These are phyloP conservation scores for Polydrusus pterygomalis DNA, from an alignment of 2,888 invertebrate genomes.

Conservation along the genomic window DNA sequence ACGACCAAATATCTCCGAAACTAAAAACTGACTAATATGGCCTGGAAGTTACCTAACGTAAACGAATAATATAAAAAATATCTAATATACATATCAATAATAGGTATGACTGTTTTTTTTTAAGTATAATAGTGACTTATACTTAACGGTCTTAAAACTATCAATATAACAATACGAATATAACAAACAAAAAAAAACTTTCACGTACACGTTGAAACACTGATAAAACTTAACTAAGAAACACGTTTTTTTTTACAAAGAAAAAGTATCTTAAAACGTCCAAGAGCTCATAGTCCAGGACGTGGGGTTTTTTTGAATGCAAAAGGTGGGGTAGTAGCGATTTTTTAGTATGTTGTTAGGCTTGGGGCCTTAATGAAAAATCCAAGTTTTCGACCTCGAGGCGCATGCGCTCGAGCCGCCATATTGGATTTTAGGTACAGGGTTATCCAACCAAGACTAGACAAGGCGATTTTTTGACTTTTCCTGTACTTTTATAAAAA, in stretches of 20 bases:
- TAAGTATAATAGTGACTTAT: constrained; percentile 30
- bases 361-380: too few species aligned
- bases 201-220: constrained; percentile 25
- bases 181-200: constrained; percentile 22
- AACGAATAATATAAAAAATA: constrained; percentile 40
- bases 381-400: too few species aligned
- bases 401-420: too few species aligned
- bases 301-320: too few species aligned
- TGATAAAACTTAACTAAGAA: constrained; percentile 21
- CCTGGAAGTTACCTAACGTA: constrained; percentile 4
- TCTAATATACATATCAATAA: constrained; percentile 39
- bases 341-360: too few species aligned
- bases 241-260: constrained; percentile 21
- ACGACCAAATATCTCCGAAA: not conserved
- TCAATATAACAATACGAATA: constrained; percentile 16
- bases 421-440: too few species aligned
- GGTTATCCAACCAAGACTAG: too few species aligned
- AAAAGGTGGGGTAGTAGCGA: too few species aligned
- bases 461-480: too few species aligned
- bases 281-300: too few species aligned
- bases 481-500: too few species aligned
- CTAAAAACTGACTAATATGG: constrained; percentile 25
- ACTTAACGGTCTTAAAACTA: constrained; percentile 30
- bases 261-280: not conserved
- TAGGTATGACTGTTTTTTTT: constrained; percentile 36